Base-by-base conservation (phyloP, 2,888 invertebrate species). In the Syrista parreyssii region DNA sequence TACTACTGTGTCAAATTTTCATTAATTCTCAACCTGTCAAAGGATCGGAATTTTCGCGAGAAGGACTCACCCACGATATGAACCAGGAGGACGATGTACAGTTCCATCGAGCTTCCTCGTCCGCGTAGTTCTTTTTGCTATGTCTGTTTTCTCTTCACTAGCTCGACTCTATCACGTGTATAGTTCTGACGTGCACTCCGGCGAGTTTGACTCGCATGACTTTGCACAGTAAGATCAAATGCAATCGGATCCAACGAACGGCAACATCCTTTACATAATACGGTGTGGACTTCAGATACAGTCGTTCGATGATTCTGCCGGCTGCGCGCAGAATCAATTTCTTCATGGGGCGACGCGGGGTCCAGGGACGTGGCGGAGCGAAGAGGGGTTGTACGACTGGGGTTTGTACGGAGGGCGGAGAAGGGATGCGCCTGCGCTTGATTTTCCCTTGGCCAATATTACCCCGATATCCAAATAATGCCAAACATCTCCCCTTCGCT, bases 261-360 rank as follows among this genome's bases (percentile, higher is more conserved):
- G 75, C 75, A 71, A 78, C 75, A 73, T 76, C 78, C 72, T 68
- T 78, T 76, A 78, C 75, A 78, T 78, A 78, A 78, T 73, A 34
- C 68, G 74, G 75, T 69, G 72, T 68, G 78, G 75, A 75, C 73
- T 55, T 75, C 68, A 68, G 76, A 76, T 71, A 68, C 75, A 74
- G 76, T 76, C 75, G 76, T 77, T 80, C 77, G 79, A 79, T 77
- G 79, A 77, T 73, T 76, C 76, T 75, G 79, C 74, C 75, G 32
- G 75, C 82, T 84, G 83, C 88, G 88, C 88, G 88, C 88, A 88
- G 88, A 88, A 88, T 89, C 88, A 88, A 88, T 88, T 89, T 88
- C 87, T 85, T 87, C 84, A 33, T 69, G 11, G 77, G 73, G 75
- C 75, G 36, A 68, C 75, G 68, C 33, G 71, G 40, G 23, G 40